Evolutionary conservation across 2,113 vertebrate species (phyloP).

Genomic region (Carassius carassius): DNA sequence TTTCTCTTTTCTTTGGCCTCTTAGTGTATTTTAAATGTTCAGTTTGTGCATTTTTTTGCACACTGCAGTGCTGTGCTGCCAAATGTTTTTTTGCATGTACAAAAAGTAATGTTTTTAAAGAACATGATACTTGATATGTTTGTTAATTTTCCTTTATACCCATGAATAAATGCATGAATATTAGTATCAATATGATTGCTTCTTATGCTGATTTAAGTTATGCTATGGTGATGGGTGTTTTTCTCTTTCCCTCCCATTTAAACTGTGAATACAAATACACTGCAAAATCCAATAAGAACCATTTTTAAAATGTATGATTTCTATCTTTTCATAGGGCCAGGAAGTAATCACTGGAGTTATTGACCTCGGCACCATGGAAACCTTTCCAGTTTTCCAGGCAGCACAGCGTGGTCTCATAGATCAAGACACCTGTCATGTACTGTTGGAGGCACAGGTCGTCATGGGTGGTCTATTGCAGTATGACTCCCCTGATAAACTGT

Average conservation of each 20-base stretch:
- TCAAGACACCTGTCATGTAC: constrained; percentile 85
- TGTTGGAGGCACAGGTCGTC: constrained; percentile 89
- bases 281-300: neutral
- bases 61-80: neutral
- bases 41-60: constrained; percentile 65
- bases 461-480: constrained; percentile 83
- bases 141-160: no score
- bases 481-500: constrained; percentile 75
- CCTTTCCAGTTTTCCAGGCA: constrained; percentile 88
- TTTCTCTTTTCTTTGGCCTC: constrained; percentile 30
- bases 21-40: constrained; percentile 21
- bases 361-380: constrained; percentile 92
- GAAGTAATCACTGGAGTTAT: constrained; percentile 89
- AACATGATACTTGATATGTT: neutral
- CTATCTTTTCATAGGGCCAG: constrained; percentile 76
- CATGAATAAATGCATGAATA: neutral
- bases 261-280: constrained; percentile 36
- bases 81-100: constrained; percentile 9
- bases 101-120: neutral
- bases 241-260: constrained; percentile 35
- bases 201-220: neutral
- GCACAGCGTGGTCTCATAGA: constrained; percentile 92
- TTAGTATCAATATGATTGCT: neutral
- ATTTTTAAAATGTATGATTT: constrained; percentile 45
- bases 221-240: constrained; percentile 22